Percentiles rank a stretch among this genome's conserved stretches.
These are phyloP conservation scores for Sebastes matsubarae DNA, from an alignment of 2,797 vertebrate species.

Conservation along the genomic window DNA sequence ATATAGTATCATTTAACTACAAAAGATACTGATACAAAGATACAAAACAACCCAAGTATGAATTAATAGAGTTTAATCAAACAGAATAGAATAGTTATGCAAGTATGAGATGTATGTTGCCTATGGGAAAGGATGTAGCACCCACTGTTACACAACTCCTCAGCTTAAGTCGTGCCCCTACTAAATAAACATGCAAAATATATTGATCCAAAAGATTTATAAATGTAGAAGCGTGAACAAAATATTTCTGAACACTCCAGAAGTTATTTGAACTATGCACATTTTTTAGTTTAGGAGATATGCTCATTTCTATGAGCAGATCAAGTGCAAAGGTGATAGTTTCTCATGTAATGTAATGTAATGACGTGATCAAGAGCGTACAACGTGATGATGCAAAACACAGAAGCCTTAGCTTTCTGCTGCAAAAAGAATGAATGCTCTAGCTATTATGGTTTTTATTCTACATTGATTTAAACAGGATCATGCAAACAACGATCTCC, in stretches of 20 bases:
- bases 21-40: background rate
- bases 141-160: background rate
- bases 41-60: background rate
- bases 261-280: background rate
- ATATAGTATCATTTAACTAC: background rate
- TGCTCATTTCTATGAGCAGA: background rate
- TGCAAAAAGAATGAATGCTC: background rate
- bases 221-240: too few relatives aligned
- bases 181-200: too few relatives aligned
- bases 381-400: background rate
- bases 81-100: background rate
- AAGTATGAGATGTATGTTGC: background rate
- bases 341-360: background rate
- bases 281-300: background rate
- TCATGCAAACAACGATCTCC: background rate
- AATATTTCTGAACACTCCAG: too few relatives aligned
- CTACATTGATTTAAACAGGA: background rate
- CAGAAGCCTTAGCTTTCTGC: background rate
- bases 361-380: background rate
- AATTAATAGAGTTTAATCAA: fast-evolving
- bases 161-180: background rate
- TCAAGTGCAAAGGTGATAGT: background rate
- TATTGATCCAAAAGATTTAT: too few relatives aligned
- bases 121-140: background rate
- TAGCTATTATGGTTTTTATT: background rate